These are phyloP conservation scores for Drosophila ambigua DNA, from an alignment of 1,140 invertebrate species.

Conservation along the genomic window DNA sequence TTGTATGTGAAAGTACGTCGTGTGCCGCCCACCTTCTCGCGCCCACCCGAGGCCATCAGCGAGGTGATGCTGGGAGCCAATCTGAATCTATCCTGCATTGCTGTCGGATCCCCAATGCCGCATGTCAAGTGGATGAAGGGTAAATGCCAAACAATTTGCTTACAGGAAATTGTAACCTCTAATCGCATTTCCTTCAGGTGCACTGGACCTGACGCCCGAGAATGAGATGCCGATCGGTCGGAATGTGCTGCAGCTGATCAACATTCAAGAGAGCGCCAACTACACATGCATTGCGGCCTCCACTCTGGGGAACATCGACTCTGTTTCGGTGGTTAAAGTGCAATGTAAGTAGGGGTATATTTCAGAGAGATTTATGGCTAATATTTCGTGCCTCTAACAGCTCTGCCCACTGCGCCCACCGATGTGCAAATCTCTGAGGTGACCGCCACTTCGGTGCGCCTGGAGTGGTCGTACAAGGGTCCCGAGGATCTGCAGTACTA, in stretches of 20 bases:
- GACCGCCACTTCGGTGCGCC: constrained; percentile 94
- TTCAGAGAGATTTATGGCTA: background rate
- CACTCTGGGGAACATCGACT: constrained; percentile 95
- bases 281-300: constrained; percentile 99
- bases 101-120: constrained; percentile 98
- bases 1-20: constrained; percentile 98
- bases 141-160: constrained; percentile 25
- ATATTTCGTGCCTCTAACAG: constrained; percentile 5
- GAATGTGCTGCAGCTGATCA: constrained; percentile 93
- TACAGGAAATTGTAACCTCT: background rate
- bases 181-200: constrained; percentile 79
- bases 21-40: constrained; percentile 97
- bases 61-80: constrained; percentile 96
- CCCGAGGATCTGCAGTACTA: constrained; percentile 95
- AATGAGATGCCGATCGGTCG: constrained; percentile 93
- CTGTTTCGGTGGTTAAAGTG: constrained; percentile 94
- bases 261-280: constrained; percentile 96
- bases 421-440: constrained; percentile 95
- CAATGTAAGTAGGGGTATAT: constrained; percentile 90
- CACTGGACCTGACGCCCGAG: constrained; percentile 92
- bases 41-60: constrained; percentile 91
- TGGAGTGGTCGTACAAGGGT: constrained; percentile 95
- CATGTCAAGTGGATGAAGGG: constrained; percentile 97
- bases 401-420: constrained; percentile 93
- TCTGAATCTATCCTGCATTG: constrained; percentile 97